Conservation (phyloP, 2,888 invertebrate genomes). For the Volucella zonaria region DNA sequence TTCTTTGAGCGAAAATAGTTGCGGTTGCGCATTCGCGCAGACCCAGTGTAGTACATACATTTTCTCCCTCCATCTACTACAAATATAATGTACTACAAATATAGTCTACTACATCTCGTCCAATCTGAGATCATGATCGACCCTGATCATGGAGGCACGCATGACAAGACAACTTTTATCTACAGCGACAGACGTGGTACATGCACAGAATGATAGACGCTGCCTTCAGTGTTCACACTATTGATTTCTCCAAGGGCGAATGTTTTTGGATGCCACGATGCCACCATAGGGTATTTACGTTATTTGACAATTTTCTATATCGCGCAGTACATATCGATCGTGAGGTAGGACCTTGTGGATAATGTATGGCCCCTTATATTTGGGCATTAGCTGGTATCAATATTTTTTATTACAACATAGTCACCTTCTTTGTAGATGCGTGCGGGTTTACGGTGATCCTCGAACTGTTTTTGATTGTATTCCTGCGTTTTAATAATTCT, state of each 20-base stretch:
- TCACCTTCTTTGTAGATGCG: background rate
- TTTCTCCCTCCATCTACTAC: too few relatives aligned
- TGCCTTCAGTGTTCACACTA: too few relatives aligned
- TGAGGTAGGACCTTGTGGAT: background rate
- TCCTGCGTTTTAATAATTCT: conserved; percentile 12
- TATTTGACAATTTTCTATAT: conserved; percentile 10
- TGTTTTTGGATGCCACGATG: background rate
- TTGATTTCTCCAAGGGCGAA: too few relatives aligned
- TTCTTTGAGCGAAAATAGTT: too few relatives aligned
- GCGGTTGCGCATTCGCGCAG: too few relatives aligned
- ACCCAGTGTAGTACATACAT: too few relatives aligned
- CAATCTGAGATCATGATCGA: too few relatives aligned
- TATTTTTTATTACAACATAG: conserved; percentile 10
- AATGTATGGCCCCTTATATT: background rate
- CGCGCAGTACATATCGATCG: conserved; percentile 14
- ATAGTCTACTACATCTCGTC: too few relatives aligned
- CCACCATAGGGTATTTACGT: conserved; percentile 13
- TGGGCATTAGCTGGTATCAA: background rate
- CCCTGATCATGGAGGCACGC: background rate
- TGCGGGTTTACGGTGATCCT: background rate
- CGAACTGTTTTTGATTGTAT: conserved; percentile 14
- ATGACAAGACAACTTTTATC: too few relatives aligned
- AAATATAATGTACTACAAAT: too few relatives aligned
- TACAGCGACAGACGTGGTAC: too few relatives aligned
- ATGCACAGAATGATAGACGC: too few relatives aligned